Conservation (phyloP, 2,797 vertebrate species). For the Alcedo quadribrachys region DNA sequence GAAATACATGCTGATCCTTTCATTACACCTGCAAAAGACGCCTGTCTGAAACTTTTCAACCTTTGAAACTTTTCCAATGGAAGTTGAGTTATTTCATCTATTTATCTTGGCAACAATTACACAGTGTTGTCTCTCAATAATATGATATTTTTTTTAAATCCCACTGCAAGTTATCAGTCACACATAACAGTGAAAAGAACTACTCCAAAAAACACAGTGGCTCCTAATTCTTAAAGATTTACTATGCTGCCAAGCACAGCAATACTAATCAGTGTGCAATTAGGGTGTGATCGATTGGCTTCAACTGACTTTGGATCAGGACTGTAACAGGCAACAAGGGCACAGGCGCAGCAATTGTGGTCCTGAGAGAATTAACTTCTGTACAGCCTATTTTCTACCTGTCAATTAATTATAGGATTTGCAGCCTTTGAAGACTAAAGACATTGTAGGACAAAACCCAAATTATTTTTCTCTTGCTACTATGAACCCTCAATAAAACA, state of each 20-base stretch:
- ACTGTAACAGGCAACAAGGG: slow-evolving; percentile 40
- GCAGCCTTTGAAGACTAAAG: slow-evolving; percentile 37
- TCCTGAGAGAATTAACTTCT: slow-evolving; percentile 48
- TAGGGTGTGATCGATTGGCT: slow-evolving; percentile 62
- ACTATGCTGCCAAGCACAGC: slow-evolving; percentile 53
- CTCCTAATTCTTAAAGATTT: slow-evolving; percentile 62
- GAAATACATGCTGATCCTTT: slow-evolving; percentile 73
- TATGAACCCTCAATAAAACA: background rate
- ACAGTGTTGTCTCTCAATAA: slow-evolving; percentile 31
- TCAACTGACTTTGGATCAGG: slow-evolving; percentile 65
- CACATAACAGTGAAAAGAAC: slow-evolving; percentile 31
- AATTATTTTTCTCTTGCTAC: background rate
- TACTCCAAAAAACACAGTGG: slow-evolving; percentile 41
- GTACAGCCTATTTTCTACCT: slow-evolving; percentile 51
- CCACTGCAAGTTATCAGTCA: slow-evolving; percentile 45
- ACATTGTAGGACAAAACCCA: background rate
- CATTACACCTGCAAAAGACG: slow-evolving; percentile 65
- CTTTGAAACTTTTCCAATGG: slow-evolving; percentile 77
- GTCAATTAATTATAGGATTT: slow-evolving; percentile 42
- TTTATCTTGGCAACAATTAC: slow-evolving; percentile 66
- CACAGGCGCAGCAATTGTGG: background rate
- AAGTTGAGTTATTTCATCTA: slow-evolving; percentile 56
- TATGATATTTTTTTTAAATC: slow-evolving; percentile 45
- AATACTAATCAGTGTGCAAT: slow-evolving; percentile 64
- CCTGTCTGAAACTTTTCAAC: slow-evolving; percentile 71